Evolutionary conservation across 2,113 vertebrate species (phyloP), one percentile per base, ranked within the genome.

Genomic region (Procavia capensis): DNA sequence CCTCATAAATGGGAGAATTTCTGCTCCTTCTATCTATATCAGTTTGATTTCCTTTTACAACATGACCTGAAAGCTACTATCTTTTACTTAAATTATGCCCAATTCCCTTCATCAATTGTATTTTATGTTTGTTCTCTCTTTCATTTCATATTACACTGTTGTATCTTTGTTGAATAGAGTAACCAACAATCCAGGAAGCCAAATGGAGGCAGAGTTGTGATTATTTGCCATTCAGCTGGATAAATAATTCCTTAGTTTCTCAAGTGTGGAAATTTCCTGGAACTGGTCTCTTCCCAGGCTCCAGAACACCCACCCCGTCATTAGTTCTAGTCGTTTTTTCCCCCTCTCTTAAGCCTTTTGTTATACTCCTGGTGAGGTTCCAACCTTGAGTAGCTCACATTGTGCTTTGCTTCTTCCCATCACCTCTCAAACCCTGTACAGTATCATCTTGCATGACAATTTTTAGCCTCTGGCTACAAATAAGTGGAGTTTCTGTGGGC

Each of bases 221-320:
- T 61, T 19, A 27, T 84, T 95, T 84, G 47, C 80, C 63, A 87
- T 86, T 96, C 50, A 85, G 80, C 84, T 93, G 91, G 91, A 85
- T 96, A 96, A 95, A 81, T 75, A 87, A 96, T 85, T 91, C 85
- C 84, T 50, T 24, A 86, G 79, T 70, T 96, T 86, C 93, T 89
- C 68, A 66, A 91, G 70, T 41, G 70, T 97, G 93, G 91, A 96
- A 91, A 93, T 84, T 94, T 97, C 95, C 91, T 24, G 50, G 86
- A 96, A 94, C 75, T 59, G 59, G 74, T 9, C 57, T 86, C 59
- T 82, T 76, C 76, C 70, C 86, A 87, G 89, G 66, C 66, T 72
- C 47, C 27, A 22, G 76, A 63, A 75, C n/a, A 94, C 59, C 50
- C 70, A 93, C 47, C 63, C 39, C n/a, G n/a, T 84, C 64, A 5